A percentile compares a stretch with the other conserved stretches of the same genome.
Evolutionary conservation across 2,113 vertebrate species (phyloP).

Genomic region (Anguilla japonica): DNA sequence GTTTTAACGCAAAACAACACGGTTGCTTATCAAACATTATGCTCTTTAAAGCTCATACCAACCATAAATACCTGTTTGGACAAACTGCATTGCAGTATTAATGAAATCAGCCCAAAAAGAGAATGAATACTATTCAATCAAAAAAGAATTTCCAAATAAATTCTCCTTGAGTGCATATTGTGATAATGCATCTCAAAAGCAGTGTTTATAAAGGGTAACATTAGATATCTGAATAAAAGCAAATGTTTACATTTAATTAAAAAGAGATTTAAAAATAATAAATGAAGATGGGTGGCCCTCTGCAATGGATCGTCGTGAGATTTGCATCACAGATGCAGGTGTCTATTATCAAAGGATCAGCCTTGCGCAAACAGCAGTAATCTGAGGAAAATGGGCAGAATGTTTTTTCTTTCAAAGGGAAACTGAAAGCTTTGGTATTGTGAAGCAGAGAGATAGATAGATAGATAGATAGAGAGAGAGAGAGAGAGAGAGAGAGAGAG

Average conservation of each 20-base stretch:
- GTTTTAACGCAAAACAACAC: too few species aligned
- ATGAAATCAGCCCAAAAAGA: background rate
- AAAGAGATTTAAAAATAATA: background rate
- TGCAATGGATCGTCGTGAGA: background rate
- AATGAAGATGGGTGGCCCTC: background rate
- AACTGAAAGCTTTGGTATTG: background rate
- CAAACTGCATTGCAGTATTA: background rate
- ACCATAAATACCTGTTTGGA: too few species aligned
- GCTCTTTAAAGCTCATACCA: too few species aligned
- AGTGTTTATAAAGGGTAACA: background rate
- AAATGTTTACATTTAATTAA: background rate
- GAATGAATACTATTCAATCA: background rate
- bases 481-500: background rate
- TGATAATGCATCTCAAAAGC: background rate
- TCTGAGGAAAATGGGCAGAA: background rate
- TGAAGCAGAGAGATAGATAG: background rate
- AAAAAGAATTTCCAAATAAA: background rate
- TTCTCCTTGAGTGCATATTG: background rate
- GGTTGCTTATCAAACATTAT: too few species aligned
- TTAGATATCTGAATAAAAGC: background rate
- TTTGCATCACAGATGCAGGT: background rate
- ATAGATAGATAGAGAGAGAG: background rate
- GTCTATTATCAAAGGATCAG: background rate
- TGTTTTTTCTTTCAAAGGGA: background rate
- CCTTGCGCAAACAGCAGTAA: background rate